Conservation (phyloP, 2,888 invertebrate species). For the Cylindroiulus punctatus region DNA sequence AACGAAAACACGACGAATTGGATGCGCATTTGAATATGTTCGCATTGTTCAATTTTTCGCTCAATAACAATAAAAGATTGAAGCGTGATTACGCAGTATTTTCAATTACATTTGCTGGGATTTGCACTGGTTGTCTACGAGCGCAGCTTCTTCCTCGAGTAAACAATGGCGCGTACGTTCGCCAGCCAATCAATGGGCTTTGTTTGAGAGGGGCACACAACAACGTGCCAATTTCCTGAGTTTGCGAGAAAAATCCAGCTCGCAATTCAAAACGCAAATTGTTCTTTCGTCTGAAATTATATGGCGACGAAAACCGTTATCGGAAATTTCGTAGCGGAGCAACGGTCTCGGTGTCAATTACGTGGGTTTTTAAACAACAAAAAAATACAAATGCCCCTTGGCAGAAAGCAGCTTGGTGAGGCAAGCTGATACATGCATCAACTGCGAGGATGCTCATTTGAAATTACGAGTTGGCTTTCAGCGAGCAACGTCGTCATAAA, state of each 20-base stretch:
- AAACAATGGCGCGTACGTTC: slow-evolving; percentile 23
- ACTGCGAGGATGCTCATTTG: neutral
- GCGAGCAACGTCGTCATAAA: neutral
- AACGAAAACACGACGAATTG: neutral
- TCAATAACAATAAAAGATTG: slow-evolving; percentile 35
- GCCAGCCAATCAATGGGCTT: slow-evolving; percentile 35
- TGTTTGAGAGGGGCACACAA: neutral
- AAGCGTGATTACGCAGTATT: slow-evolving; percentile 5
- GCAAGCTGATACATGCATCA: neutral
- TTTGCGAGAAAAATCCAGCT: neutral
- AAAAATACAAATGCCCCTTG: neutral
- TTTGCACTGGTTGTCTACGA: neutral
- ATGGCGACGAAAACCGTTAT: neutral
- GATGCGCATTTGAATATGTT: neutral
- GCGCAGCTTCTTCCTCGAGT: neutral
- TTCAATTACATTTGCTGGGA: slow-evolving; percentile 31
- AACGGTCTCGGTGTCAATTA: slow-evolving; percentile 10
- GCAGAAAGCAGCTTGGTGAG: neutral
- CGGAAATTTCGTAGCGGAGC: neutral
- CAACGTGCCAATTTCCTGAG: slow-evolving; percentile 36
- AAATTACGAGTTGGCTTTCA: neutral
- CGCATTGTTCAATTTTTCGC: slow-evolving; percentile 20
- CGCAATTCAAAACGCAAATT: slow-evolving; percentile 24
- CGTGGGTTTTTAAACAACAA: neutral
- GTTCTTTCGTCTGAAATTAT: neutral